These are phyloP conservation scores for Perithous albicinctus DNA, from an alignment of 2,888 invertebrate genomes.

Conservation along the genomic window DNA sequence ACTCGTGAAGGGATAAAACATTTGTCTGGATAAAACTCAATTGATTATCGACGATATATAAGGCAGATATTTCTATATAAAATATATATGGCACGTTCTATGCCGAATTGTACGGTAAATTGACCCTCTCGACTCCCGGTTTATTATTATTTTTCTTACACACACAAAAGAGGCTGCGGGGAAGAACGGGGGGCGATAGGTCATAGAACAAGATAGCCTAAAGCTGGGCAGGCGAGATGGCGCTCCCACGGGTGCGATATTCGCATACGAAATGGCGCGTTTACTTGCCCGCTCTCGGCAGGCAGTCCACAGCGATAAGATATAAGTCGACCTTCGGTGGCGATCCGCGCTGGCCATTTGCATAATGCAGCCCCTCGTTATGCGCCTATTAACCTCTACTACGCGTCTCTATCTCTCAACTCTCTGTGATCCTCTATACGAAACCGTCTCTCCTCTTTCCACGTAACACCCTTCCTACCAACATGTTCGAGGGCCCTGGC, in stretches of 20 bases:
- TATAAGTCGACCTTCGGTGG: slow-evolving; percentile 76
- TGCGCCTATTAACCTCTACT: slow-evolving; percentile 80
- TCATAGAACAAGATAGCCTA: slow-evolving; percentile 38
- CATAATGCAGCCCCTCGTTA: slow-evolving; percentile 83
- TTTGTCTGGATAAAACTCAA: slow-evolving; percentile 25
- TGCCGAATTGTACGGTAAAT: not conserved
- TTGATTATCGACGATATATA: slow-evolving; percentile 4
- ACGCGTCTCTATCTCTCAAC: slow-evolving; percentile 48
- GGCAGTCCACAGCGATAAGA: slow-evolving; percentile 77
- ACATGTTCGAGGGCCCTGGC: slow-evolving; percentile 17
- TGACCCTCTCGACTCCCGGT: not conserved
- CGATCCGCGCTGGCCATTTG: slow-evolving; percentile 77
- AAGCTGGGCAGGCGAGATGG: slow-evolving; percentile 23
- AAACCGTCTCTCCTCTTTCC: slow-evolving; percentile 28
- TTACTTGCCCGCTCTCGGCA: slow-evolving; percentile 44
- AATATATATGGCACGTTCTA: not conserved
- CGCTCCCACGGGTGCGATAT: slow-evolving; percentile 63
- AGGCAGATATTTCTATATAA: slow-evolving; percentile 13
- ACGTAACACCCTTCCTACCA: not conserved
- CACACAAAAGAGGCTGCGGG: not conserved
- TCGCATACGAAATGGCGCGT: slow-evolving; percentile 56
- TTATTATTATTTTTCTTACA: not conserved
- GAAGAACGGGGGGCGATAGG: not conserved
- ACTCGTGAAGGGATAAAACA: not conserved
- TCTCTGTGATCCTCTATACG: slow-evolving; percentile 20